A percentile compares a stretch with the other conserved stretches of the same genome.
Evolutionary conservation across 2,797 vertebrate genomes (phyloP).

Genomic region (Sebastes aleutianus): DNA sequence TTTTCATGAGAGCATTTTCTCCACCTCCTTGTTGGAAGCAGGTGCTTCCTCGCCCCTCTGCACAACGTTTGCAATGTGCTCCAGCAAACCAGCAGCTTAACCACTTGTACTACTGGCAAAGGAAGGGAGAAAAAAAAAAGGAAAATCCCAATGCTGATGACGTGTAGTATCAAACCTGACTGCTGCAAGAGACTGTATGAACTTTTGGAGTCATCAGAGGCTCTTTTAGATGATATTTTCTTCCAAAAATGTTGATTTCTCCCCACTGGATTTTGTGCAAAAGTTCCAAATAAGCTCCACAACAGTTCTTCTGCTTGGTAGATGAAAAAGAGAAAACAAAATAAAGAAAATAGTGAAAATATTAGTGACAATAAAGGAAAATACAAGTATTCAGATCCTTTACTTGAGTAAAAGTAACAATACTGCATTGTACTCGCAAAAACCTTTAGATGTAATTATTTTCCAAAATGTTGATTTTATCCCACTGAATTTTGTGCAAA

Average conservation of each 20-base stretch:
- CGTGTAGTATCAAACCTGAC: conserved; percentile 67
- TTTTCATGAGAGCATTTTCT: conserved; percentile 76
- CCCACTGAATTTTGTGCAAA: too few species aligned
- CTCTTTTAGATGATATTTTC: neutral
- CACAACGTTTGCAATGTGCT: conserved; percentile 72
- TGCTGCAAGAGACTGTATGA: conserved; percentile 31
- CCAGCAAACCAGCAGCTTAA: conserved; percentile 78
- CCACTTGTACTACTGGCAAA: conserved; percentile 57
- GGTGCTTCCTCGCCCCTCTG: conserved; percentile 88
- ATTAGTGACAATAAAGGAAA: neutral
- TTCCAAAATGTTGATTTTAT: too few species aligned
- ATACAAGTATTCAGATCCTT: neutral
- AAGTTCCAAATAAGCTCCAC: neutral
- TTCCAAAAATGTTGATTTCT: neutral
- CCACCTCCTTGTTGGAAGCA: conserved; percentile 86
- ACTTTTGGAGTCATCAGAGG: neutral
- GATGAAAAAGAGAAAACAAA: neutral
- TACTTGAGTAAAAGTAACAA: neutral
- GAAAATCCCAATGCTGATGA: conserved; percentile 67
- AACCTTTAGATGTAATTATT: too few species aligned
- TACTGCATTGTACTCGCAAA: neutral
- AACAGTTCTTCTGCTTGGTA: neutral
- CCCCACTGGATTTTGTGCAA: neutral
- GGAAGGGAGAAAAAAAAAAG: conserved; percentile 38
- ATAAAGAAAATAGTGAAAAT: too few species aligned